Percentiles rank a stretch among this genome's conserved stretches.
phyloP scores from a whole-genome alignment of 2,888 invertebrate species.

The Ochropleura plecta region DNA sequence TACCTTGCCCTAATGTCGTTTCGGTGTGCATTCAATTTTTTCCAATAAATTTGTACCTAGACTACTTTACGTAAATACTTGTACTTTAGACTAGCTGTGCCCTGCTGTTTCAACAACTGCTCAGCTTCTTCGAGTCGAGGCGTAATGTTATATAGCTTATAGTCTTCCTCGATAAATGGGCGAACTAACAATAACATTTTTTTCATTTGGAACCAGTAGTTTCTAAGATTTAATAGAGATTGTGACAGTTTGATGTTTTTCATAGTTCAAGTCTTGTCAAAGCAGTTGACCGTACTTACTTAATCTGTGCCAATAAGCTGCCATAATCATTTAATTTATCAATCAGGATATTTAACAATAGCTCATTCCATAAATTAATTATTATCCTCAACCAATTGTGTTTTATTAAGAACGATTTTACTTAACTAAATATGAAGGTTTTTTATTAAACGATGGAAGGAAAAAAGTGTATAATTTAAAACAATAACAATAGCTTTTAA shows the following conservation, averaged over 20 bases:
- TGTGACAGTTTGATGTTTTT: not conserved
- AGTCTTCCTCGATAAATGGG: too few relatives aligned
- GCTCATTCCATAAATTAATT: not conserved
- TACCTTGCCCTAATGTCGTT: not conserved
- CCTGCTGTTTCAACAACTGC: too few relatives aligned
- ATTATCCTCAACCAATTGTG: not conserved
- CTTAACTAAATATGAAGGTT: not conserved
- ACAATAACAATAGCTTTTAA: constrained; percentile 19
- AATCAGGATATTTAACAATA: not conserved
- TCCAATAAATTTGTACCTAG: not conserved
- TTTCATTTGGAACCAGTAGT: too few relatives aligned
- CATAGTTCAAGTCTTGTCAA: not conserved
- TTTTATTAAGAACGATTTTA: not conserved
- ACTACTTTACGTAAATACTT: too few relatives aligned
- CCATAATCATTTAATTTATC: not conserved
- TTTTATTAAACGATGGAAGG: not conserved
- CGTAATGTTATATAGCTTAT: too few relatives aligned
- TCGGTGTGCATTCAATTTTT: not conserved
- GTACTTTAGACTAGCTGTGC: too few relatives aligned
- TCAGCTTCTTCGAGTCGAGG: too few relatives aligned
- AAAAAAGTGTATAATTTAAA: constrained; percentile 7
- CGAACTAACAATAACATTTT: too few relatives aligned
- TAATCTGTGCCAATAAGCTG: too few relatives aligned
- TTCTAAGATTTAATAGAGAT: too few relatives aligned
- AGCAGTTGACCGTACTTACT: not conserved